Conservation (phyloP, 2,797 vertebrate genomes). For the Anguilla anguilla region DNA sequence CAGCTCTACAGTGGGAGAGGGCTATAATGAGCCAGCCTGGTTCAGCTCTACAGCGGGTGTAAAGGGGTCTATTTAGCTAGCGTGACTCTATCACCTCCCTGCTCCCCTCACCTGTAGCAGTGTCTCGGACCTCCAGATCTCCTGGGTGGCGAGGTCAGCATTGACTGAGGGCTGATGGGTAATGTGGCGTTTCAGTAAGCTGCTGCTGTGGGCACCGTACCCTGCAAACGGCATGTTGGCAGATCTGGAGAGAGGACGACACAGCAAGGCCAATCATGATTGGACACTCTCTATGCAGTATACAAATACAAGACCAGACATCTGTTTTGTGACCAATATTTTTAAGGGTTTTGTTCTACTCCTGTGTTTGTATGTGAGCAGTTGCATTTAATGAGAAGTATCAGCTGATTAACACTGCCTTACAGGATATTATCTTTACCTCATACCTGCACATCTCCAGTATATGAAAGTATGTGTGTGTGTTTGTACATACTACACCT, state of each 20-base stretch:
- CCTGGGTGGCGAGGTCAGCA: constrained; percentile 91
- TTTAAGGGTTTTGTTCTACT: not conserved
- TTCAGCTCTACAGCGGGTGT: not conserved
- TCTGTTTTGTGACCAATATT: not conserved
- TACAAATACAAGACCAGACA: not conserved
- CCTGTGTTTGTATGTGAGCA: not conserved
- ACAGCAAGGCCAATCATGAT: not conserved
- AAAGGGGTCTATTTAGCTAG: not conserved
- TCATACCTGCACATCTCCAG: not conserved
- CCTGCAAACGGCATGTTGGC: constrained; percentile 81
- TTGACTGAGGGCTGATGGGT: constrained; percentile 93
- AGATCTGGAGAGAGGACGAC: constrained; percentile 60
- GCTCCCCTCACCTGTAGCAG: constrained; percentile 79
- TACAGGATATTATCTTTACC: not conserved
- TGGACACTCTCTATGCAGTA: no score
- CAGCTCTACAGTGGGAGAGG: not conserved
- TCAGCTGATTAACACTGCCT: not conserved
- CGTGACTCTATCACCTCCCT: no score
- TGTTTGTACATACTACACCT: not conserved
- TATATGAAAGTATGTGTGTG: not conserved
- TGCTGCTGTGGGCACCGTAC: constrained; percentile 84
- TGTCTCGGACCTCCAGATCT: constrained; percentile 95
- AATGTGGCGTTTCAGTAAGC: constrained; percentile 90
- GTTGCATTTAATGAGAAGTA: not conserved
- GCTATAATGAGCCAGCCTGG: constrained; percentile 3